These are phyloP conservation scores for Ptychobarbus kaznakovi DNA, from an alignment of 2,797 vertebrate species.

Conservation along the genomic window DNA sequence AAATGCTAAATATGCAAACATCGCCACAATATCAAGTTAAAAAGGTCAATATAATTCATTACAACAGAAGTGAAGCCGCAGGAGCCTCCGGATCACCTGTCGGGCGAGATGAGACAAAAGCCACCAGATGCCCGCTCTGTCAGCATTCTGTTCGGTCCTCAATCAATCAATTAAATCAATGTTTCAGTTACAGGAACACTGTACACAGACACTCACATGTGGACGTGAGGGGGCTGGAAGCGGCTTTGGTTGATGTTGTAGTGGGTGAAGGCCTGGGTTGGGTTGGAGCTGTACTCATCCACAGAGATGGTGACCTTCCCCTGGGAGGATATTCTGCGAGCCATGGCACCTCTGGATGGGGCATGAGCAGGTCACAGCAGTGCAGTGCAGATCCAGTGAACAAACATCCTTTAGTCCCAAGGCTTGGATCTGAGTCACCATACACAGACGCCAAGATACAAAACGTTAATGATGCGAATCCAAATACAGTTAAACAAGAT, in stretches of 20 bases:
- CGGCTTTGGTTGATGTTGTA: slow-evolving; percentile 94
- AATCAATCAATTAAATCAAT: slow-evolving; percentile 58
- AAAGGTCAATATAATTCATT: slow-evolving; percentile 44
- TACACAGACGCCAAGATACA: background rate
- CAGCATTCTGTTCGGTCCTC: slow-evolving; percentile 35
- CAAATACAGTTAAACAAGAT: background rate
- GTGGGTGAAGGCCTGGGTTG: slow-evolving; percentile 89
- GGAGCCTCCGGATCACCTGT: slow-evolving; percentile 49
- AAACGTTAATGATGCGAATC: slow-evolving; percentile 2
- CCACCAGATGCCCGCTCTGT: slow-evolving; percentile 56
- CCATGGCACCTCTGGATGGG: slow-evolving; percentile 87
- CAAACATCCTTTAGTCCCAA: slow-evolving; percentile 74
- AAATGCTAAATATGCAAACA: slow-evolving; percentile 13
- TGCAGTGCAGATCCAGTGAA: slow-evolving; percentile 70
- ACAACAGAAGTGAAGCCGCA: slow-evolving; percentile 33
- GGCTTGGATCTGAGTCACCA: slow-evolving; percentile 36
- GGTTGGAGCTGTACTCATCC: slow-evolving; percentile 92
- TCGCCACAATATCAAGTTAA: slow-evolving; percentile 17
- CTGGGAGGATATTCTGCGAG: slow-evolving; percentile 90
- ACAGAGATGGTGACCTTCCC: slow-evolving; percentile 88
- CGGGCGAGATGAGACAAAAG: slow-evolving; percentile 43
- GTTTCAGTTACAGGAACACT: slow-evolving; percentile 27
- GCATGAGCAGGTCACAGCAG: slow-evolving; percentile 80
- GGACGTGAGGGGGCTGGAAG: slow-evolving; percentile 90
- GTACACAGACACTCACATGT: slow-evolving; percentile 83